phyloP scores from a whole-genome alignment of 2,113 vertebrate genomes.

The Hydropotes inermis region DNA sequence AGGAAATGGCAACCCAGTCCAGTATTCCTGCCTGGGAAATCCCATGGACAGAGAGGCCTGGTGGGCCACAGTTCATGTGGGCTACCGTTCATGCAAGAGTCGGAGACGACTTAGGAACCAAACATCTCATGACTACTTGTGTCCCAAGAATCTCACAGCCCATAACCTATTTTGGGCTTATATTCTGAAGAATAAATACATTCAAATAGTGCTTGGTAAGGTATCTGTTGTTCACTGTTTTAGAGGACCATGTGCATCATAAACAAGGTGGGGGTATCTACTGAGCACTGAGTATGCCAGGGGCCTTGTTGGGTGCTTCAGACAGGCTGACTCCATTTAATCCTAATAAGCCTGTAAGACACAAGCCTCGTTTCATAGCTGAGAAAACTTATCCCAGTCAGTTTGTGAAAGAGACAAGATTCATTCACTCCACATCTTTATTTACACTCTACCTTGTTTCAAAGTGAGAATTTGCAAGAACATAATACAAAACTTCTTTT shows the following conservation, averaged over 20 bases:
- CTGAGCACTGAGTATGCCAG: background rate
- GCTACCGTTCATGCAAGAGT: background rate
- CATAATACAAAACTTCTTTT: background rate
- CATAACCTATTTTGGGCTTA: background rate
- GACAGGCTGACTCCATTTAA: background rate
- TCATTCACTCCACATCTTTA: background rate
- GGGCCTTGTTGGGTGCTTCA: background rate
- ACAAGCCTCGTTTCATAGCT: background rate
- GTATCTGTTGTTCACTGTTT: background rate
- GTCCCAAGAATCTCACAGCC: background rate
- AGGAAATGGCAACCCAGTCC: background rate
- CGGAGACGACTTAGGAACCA: background rate
- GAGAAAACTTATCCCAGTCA: background rate
- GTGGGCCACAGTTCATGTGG: background rate
- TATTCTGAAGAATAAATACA: background rate
- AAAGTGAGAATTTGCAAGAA: background rate
- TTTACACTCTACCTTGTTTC: background rate
- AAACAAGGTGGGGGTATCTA: background rate
- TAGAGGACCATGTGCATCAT: background rate
- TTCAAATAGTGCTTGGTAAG: background rate
- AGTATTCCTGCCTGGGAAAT: background rate
- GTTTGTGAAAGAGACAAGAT: background rate
- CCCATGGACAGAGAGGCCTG: background rate
- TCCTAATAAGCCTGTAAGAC: background rate
- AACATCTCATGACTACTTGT: background rate